Base-by-base conservation (phyloP, 2,797 vertebrate species). In the Sebastes cheni region DNA sequence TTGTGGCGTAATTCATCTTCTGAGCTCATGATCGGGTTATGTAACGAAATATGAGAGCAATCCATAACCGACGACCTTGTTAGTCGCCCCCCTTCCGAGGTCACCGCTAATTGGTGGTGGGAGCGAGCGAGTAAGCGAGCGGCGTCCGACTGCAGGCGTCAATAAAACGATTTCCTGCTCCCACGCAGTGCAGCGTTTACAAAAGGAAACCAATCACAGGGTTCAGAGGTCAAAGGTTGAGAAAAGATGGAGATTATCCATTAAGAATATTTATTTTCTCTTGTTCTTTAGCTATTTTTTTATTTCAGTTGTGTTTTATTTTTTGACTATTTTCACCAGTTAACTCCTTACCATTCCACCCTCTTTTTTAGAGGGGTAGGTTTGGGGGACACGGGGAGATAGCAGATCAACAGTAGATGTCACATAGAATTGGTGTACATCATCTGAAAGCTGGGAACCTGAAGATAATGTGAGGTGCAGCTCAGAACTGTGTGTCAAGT, bases 1-100 rank as follows among this genome's bases (percentile, higher is more conserved):
- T 92, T 92, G 91, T 61, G 32, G 42, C 3, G 65, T 86, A 84
- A 93, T 94, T 93, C 61, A 90, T 95, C 94, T 91, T 88, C 88
- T 76, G 76, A 86, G 82, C 85, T 87, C 88, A 86, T 88, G 93
- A 94, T 90, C 83, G 59, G 83, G 83, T 90, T 89, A 86, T 87
- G 86, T 83, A 91, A 87, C 91, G 81, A 90, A 91, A 93, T 88
- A 83, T 78, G 75, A 77, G 82, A 80, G 75, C 79, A 58, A 92
- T 94, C 90, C 81, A 88, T 92, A 82, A 87, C 81, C 16, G 18
- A 4, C 29, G 83, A 83, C 92, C 91, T 93, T 92, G 91, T 86
- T 82, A 88, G 89, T 77, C 66, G 50, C 14, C 14, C 39, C 39
- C 25, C 39, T 25, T 32, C 18, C 23, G 79, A 90, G 91, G 92